These are phyloP conservation scores for Sciurus vulgaris DNA, from an alignment of 2,797 vertebrate species.

Conservation along the genomic window DNA sequence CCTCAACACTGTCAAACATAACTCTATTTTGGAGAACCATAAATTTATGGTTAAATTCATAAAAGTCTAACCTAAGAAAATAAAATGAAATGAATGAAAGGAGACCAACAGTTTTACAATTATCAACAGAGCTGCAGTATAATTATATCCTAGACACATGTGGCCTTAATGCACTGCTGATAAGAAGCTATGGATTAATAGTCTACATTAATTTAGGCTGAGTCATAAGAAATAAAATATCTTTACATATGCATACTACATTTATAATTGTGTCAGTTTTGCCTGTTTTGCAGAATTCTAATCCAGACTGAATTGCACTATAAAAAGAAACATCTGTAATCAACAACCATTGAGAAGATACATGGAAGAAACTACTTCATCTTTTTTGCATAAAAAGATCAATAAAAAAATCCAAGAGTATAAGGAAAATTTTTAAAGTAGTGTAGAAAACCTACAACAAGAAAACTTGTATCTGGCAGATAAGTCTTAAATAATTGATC, in stretches of 20 bases:
- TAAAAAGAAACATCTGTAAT: slow-evolving; percentile 11
- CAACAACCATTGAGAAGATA: neutral
- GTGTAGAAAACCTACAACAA: neutral
- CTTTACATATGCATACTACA: neutral
- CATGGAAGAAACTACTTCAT: neutral
- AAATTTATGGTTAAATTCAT: neutral
- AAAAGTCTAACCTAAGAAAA: neutral
- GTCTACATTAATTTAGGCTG: neutral
- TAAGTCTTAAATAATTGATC: neutral
- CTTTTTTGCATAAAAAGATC: neutral
- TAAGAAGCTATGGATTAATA: slow-evolving; percentile 36
- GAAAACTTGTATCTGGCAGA: neutral
- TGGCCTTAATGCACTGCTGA: neutral
- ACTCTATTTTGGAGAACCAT: neutral
- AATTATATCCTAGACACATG: neutral
- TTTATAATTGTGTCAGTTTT: slow-evolving; percentile 24
- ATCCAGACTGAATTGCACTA: slow-evolving; percentile 12
- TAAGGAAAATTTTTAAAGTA: neutral
- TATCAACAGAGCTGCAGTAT: neutral
- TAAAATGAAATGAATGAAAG: neutral
- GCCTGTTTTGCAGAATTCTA: slow-evolving; percentile 26
- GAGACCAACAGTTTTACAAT: neutral
- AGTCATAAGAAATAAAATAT: neutral
- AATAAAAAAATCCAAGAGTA: neutral
- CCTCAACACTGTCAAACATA: neutral